Evolutionary conservation across 2,113 vertebrate species (phyloP), one percentile per base, ranked within the genome.

Genomic region (Phodopus roborovskii): DNA sequence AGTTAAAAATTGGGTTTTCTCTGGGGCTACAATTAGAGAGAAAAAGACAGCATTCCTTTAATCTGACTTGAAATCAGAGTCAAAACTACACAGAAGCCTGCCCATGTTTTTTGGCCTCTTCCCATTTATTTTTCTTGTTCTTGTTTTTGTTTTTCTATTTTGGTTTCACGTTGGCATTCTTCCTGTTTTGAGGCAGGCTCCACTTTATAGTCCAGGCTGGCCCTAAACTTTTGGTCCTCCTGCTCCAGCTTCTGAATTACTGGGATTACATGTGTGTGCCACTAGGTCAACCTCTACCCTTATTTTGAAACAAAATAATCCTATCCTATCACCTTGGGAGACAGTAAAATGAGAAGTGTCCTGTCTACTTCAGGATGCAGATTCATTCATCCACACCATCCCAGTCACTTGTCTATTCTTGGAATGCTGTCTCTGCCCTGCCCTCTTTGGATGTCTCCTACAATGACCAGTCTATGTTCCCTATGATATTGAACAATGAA

Each of bases 31-130:
- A 45, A 42, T 81, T 86, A 16, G 30, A 19, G 53, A 81, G 7
- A 56, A 82, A 78, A 7, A 19, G 15, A 78, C 3, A 53, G 5
- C 42, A 20, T 79, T 26, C 58, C 50, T 60, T 92, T 53, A 66
- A 33, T 91, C 28, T 64, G 20, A 95, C 87, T 71, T 83, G 28
- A 75, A 42, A 75, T 89, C 16, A 79, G 36, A 95, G 42, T 62
- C 64, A 82, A 75, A 96, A 89, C 7, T 74, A 15, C 53, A 90
- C 48, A 50, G 19, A 87, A 77, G n/a, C 17, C 11, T 53, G 22
- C 48, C 68, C n/a, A 64, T 90, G 26, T 24, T 48, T 64, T 64
- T 39, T 71, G 0, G 15, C 17, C 30, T n/a, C 58, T n/a, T 79
- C 81, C 86, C n/a, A 11, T 42, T 70, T 90, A 77, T 84, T 58